Evolutionary conservation across 1,140 invertebrate species (phyloP), one percentile per base, ranked within the genome.

Genomic region (Leptoteleia sp.): DNA sequence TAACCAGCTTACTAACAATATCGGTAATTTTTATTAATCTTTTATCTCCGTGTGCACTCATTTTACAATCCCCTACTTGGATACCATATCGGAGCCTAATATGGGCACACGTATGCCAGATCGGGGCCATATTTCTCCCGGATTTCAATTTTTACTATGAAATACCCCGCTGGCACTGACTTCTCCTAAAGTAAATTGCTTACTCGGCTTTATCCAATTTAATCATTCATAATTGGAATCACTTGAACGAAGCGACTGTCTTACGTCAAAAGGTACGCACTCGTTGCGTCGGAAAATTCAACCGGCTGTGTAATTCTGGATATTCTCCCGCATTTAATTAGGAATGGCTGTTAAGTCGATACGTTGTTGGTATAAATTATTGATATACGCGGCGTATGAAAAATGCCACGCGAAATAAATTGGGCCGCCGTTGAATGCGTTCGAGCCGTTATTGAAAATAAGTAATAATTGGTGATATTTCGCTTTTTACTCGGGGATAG

Each of bases 361-460:
- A 31, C 47, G 35, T 62, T 62, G 33, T 70, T 71, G 61, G 55
- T 43, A 71, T 62, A 71, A 71, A 54, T 71, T 71, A 71, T 55
- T 57, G 42, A n/a, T n/a, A 57, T 48, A 62, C 19, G 1, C 33
- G 22, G 22, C 13, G 16, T 0, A n/a, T 68, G 33, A 70, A 70
- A 70, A 72, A 62, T 54, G 7, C 13, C n/a, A n/a, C 15, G 16
- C 22, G 9, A 47, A 55, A 72, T 70, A 70, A 70, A 70, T 70
- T 54, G 67, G 54, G 40, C 29, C 0, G 67, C 27, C 52, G 45
- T 70, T 59, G n/a, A 59, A 61, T 59, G 48, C 54, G 16, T 8
- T 42, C 4, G 12, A 27, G 35, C 45, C 16, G 61, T 62, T 72
- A 72, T 55, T 72, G 68, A 48, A 55, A 72, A 62, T 55, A 62